phyloP scores from a whole-genome alignment of 2,113 vertebrate species.

The Phycodurus eques region DNA sequence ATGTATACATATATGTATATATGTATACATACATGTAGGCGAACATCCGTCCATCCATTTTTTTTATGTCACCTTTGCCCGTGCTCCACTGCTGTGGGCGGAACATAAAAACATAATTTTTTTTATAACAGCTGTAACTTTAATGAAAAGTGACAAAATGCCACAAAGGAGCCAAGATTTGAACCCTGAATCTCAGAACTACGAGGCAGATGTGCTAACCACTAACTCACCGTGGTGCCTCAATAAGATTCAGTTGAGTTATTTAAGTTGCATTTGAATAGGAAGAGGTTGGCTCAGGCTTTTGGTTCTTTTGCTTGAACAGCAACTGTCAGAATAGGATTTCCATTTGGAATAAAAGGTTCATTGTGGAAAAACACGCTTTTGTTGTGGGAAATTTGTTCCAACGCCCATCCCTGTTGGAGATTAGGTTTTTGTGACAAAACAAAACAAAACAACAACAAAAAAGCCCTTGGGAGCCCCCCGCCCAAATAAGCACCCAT shows the following conservation, averaged over 20 bases:
- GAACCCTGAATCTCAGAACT: neutral
- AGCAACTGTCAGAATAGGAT: neutral
- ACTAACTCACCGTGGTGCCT: too few species aligned
- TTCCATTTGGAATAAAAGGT: neutral
- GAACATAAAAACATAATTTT: too few species aligned
- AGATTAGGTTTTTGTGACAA: constrained; percentile 12
- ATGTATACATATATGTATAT: too few species aligned
- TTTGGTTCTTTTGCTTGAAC: neutral
- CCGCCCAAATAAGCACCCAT: constrained; percentile 48
- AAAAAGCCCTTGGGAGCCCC: constrained; percentile 30
- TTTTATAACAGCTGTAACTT: too few species aligned
- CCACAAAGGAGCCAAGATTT: too few species aligned
- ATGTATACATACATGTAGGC: too few species aligned
- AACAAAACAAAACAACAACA: neutral
- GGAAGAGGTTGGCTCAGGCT: neutral
- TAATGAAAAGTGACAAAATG: too few species aligned
- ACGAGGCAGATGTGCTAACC: neutral
- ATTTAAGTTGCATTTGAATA: neutral
- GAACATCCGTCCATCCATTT: too few species aligned
- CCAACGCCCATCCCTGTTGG: neutral
- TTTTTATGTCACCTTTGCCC: too few species aligned
- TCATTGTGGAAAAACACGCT: neutral
- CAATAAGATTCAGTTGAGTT: constrained; percentile 9
- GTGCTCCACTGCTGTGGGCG: too few species aligned
- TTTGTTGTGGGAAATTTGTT: neutral